Base-by-base conservation (phyloP, 2,888 invertebrate species). In the Hirtodrosophila cameraria region DNA sequence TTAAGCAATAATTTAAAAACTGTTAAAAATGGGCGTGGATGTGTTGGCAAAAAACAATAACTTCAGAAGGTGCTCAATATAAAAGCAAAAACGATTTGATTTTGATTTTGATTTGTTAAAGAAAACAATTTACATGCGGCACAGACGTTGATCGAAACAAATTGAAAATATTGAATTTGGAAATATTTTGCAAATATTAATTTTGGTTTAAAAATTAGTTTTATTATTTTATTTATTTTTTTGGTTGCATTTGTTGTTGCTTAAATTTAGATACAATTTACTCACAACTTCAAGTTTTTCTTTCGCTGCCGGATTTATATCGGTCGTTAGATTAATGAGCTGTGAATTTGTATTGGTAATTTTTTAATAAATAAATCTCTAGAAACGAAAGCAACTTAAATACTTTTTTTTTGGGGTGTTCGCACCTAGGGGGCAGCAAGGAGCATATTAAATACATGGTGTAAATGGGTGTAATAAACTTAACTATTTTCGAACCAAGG, bases 281-380 rank as follows among this genome's bases (percentile, higher is more conserved):
- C 80, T 81, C 80, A 81, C 80, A 83, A 81, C 67, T 80, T 77
- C 50, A 67, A 64, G 59, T 31, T 77, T 80, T 83, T 64, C 65
- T 80, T 83, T 75, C 69, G 81, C 83, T 69, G 80, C 83, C 80
- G 80, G 80, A 81, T 81, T 81, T 77, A 81, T 81, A 81, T 81
- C 83, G 80, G 80, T 81, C 83, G 80, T 83, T 75, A 81, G 83
- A 83, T 81, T 81, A 77, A 81, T 80, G 83, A 58, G 83, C 80
- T 81, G 80, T 83, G 80, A 81, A 81, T 81, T 83, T 69, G 80
- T 81, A 81, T 80, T 79, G 77, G 64, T 76, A 76, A 43, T 67
- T 59, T 23, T 80, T 75, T 82, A 76, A 74, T 80, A 78, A 82
- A 80, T 71, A 76, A 80, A 74, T 76, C 27, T 61, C 62, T 74